Percentiles rank a stretch among this genome's conserved stretches.
phyloP scores from a whole-genome alignment of 2,888 invertebrate genomes.

The Fragum fragum region DNA sequence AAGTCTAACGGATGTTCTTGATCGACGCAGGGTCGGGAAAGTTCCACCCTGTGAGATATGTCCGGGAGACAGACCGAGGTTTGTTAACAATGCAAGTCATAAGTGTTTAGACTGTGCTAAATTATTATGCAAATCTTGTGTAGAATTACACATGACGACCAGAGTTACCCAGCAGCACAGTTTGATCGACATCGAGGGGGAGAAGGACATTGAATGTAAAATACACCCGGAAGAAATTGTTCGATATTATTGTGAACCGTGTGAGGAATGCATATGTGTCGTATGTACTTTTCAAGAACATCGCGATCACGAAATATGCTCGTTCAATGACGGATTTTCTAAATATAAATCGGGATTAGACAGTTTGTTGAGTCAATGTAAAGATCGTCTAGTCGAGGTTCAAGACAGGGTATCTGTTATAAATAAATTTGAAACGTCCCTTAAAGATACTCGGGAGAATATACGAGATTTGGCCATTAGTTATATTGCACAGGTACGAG shows the following conservation, averaged over 20 bases:
- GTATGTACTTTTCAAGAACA: slow-evolving; percentile 87
- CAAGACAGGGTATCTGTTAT: slow-evolving; percentile 80
- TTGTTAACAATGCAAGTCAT: slow-evolving; percentile 79
- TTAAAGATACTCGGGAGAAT: slow-evolving; percentile 83
- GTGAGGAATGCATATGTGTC: slow-evolving; percentile 86
- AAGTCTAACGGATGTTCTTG: slow-evolving; percentile 83
- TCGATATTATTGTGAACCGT: slow-evolving; percentile 86
- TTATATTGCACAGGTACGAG: slow-evolving; percentile 76
- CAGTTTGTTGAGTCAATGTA: slow-evolving; percentile 73
- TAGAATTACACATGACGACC: slow-evolving; percentile 84
- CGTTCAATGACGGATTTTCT: slow-evolving; percentile 83
- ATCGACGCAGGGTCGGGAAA: slow-evolving; percentile 72
- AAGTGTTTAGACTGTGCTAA: slow-evolving; percentile 86
- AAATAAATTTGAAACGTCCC: slow-evolving; percentile 80
- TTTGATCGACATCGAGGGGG: slow-evolving; percentile 85
- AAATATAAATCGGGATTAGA: slow-evolving; percentile 81
- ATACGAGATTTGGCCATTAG: slow-evolving; percentile 85
- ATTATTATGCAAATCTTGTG: slow-evolving; percentile 84
- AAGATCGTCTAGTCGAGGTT: slow-evolving; percentile 76
- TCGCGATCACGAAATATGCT: slow-evolving; percentile 85
- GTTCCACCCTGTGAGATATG: slow-evolving; percentile 84
- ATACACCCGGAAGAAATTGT: slow-evolving; percentile 84
- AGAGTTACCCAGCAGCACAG: slow-evolving; percentile 85
- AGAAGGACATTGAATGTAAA: slow-evolving; percentile 86
- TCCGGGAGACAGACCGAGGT: slow-evolving; percentile 70